Evolutionary conservation across 2,888 invertebrate species (phyloP), one percentile per base, ranked within the genome.

Genomic region (Cyclophora albipunctata): DNA sequence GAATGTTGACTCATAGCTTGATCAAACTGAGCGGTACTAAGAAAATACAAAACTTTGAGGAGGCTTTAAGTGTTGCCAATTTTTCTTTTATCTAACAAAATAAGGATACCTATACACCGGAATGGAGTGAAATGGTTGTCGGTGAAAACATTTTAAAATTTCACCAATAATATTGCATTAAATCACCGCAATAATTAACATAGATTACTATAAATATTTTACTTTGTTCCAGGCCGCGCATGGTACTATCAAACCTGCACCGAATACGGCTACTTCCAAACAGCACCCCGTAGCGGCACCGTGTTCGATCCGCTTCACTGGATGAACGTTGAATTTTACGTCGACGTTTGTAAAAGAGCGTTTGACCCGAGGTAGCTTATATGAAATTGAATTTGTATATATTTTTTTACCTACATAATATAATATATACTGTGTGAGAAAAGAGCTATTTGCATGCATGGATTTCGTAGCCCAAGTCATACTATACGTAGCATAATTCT

Each of bases 211-310:
- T 20, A 1, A 20, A 20, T 20, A 20, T 47, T 7, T 45, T 42
- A 7, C 37, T 49, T 43, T 37, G 35, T 68, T 78, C 35, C 68
- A 93, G 94, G 88, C 56, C 91, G 94, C 4, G 92, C 92, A 48
- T 96, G 96, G 96, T 90, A 89, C 50, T 96, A 94, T 73, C 96
- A 96, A 80, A 95, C 95, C 0, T 97, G 97, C 74, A 93, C 94
- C 3, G 96, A 97, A 78, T 96, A 93, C 71, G 97, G 96, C 4
- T 96, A 91, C 81, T 96, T 90, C 76, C 95, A 96, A 81, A 93
- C 93, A 0, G 84, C 84, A 4, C 86, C 86, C 3, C 62, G 65
- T 2, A 71, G 64, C 1, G 85, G 84, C 41, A 85, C 88, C 0
- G 81, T 73, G 1, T 88, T 88, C 60, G 87, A 87, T 54, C 64